Conservation (phyloP, 2,888 invertebrate species). For the Drosophila melanocephala region DNA sequence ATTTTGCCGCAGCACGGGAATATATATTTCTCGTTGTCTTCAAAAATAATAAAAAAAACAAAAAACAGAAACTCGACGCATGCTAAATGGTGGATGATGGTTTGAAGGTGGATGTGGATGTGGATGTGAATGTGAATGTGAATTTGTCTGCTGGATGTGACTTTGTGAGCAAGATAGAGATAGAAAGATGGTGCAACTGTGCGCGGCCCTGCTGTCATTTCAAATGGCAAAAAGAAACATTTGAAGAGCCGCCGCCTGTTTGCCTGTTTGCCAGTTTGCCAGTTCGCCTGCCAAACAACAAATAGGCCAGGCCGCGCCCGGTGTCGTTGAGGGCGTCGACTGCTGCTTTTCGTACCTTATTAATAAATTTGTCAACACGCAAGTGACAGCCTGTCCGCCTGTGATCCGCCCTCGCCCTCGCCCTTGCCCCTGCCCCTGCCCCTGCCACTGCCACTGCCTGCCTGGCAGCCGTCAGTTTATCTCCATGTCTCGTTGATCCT, state of each 20-base stretch:
- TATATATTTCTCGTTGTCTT: constrained; percentile 56
- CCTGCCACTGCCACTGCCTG: constrained; percentile 21
- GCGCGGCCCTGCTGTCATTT: constrained; percentile 66
- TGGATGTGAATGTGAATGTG: neutral
- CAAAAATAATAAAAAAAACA: neutral
- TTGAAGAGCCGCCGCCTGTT: constrained; percentile 75
- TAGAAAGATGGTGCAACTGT: constrained; percentile 58
- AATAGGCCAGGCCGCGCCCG: constrained; percentile 74
- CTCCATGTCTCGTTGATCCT: constrained; percentile 63
- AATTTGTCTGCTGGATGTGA: constrained; percentile 13
- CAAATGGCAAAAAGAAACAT: constrained; percentile 67
- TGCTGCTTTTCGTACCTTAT: constrained; percentile 82
- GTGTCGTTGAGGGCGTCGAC: constrained; percentile 73
- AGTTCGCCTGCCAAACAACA: constrained; percentile 51
- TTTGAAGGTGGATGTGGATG: constrained; percentile 42
- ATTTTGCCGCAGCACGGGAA: constrained; percentile 76
- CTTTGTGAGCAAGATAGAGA: constrained; percentile 6
- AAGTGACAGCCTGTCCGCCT: constrained; percentile 81
- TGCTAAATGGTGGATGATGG: constrained; percentile 69
- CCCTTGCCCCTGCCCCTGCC: constrained; percentile 22
- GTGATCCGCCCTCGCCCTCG: constrained; percentile 48
- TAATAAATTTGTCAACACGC: constrained; percentile 85
- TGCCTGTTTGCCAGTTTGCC: neutral
- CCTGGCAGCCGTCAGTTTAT: constrained; percentile 58
- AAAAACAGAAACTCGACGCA: constrained; percentile 50